Base-by-base conservation (phyloP, 2,113 vertebrate genomes). In the Glaucidium brasilianum region DNA sequence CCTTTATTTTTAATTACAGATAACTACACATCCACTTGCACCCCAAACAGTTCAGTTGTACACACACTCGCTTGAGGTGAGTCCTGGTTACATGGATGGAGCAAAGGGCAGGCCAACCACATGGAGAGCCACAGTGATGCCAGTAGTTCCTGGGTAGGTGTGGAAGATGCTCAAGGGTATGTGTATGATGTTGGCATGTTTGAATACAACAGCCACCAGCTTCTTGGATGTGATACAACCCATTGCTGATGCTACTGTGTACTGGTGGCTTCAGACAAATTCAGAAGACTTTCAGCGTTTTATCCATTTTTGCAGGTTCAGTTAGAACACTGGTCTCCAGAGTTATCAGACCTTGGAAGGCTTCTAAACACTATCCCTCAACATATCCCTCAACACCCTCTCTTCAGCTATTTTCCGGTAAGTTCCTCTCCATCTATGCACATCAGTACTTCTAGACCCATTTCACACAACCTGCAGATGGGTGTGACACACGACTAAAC, bases 101-200 rank as follows among this genome's bases (percentile, higher is more conserved):
- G 5, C 14, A n/a, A 39, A 30, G 18, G 53, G 34, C 29, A 63
- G 29, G 50, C 15, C 78, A 85, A 23, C 5, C 16, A 12, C 10
- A 0, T 7, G 35, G 30, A 80, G 23, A 56, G 8, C 19, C 50
- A n/a, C 1, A 8, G 77, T 11, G 68, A 15, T 12, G 23, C 7
- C 77, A 52, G 20, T 35, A 67, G 55, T 30, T 45, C 14, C 30
- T 6, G 5, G 18, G 21, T 13, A 41, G 23, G 9, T 3, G 35
- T 56, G 74, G 20, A 47, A 88, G 43, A 32, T 21, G 11, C 37
- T 43, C 37, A 25, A 37, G 22, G 5, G 10, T 15, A 25, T 14
- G 13, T 47, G 39, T 30, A 14, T 22, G 35, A 5, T 5, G 1
- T 5, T 12, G n/a, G 3, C 0, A 0, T 34, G 69, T 64, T 25